Percentiles rank a stretch among this genome's conserved stretches.
These are phyloP conservation scores for Panzeria rudis DNA, from an alignment of 2,888 invertebrate species.

Conservation along the genomic window DNA sequence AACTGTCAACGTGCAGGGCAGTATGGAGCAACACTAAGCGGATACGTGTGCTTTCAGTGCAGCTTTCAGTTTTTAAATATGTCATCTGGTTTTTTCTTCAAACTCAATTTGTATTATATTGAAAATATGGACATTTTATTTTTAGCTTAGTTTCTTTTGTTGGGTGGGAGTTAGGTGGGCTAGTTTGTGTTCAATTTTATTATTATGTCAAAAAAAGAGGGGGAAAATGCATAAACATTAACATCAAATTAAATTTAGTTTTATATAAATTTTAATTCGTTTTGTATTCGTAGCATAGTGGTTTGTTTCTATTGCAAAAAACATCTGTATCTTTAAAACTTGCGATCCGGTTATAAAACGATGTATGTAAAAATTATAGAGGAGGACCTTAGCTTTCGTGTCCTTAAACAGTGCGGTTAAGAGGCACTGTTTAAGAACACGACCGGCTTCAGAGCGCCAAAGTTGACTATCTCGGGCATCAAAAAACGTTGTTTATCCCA, in stretches of 20 bases:
- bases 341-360: too few species aligned
- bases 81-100: slow-evolving; percentile 4
- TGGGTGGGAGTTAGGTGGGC: neutral
- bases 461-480: too few species aligned
- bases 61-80: slow-evolving; percentile 19
- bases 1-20: slow-evolving; percentile 56
- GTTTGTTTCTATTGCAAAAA: too few species aligned
- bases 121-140: slow-evolving; percentile 32
- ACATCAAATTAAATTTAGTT: slow-evolving; percentile 41
- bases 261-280: slow-evolving; percentile 18
- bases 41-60: neutral
- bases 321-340: too few species aligned
- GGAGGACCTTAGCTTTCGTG: too few species aligned
- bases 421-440: too few species aligned
- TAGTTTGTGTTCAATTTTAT: neutral
- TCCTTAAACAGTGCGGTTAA: too few species aligned
- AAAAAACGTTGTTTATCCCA: too few species aligned
- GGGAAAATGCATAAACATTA: neutral
- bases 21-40: neutral
- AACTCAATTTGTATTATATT: slow-evolving; percentile 14
- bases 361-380: too few species aligned
- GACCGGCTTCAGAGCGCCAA: too few species aligned
- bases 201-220: slow-evolving; percentile 8
- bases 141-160: slow-evolving; percentile 7
- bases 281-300: neutral